Conservation (phyloP, 2,888 invertebrate genomes). For the Tetropium fuscum region DNA sequence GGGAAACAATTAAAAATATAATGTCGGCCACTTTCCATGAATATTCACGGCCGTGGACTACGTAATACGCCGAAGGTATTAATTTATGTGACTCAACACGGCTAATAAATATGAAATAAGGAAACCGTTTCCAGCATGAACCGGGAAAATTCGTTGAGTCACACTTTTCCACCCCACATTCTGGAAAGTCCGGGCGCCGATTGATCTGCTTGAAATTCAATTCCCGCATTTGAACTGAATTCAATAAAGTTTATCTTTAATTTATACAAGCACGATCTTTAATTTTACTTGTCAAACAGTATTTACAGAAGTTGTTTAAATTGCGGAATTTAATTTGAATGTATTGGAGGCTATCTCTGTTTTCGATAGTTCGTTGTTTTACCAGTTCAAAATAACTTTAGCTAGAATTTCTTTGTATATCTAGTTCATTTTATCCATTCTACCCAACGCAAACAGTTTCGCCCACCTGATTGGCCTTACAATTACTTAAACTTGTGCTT, state of each 20-base stretch:
- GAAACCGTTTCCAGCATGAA: slow-evolving; percentile 7
- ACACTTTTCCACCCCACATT: slow-evolving; percentile 14
- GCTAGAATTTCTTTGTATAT: too few species aligned
- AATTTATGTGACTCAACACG: slow-evolving; percentile 15
- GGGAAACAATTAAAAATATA: slow-evolving; percentile 7
- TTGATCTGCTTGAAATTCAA: slow-evolving; percentile 16
- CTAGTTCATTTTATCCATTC: too few species aligned
- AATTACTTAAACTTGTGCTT: too few species aligned
- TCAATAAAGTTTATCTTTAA: slow-evolving; percentile 5
- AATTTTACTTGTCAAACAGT: slow-evolving; percentile 11
- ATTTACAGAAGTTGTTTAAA: background rate
- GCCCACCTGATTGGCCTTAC: too few species aligned
- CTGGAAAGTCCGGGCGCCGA: slow-evolving; percentile 17
- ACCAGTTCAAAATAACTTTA: too few species aligned
- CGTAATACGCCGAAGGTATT: background rate
- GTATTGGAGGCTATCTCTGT: background rate
- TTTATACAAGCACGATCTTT: slow-evolving; percentile 3
- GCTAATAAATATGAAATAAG: slow-evolving; percentile 17
- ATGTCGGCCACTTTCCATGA: background rate
- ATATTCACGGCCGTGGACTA: background rate
- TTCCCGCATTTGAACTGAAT: background rate
- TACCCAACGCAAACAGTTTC: too few species aligned
- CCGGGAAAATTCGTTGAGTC: slow-evolving; percentile 18
- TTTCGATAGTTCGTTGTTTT: too few species aligned
- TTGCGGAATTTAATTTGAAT: background rate